Base-by-base conservation (phyloP, 2,113 vertebrate genomes). In the Emydocephalus ijimae region DNA sequence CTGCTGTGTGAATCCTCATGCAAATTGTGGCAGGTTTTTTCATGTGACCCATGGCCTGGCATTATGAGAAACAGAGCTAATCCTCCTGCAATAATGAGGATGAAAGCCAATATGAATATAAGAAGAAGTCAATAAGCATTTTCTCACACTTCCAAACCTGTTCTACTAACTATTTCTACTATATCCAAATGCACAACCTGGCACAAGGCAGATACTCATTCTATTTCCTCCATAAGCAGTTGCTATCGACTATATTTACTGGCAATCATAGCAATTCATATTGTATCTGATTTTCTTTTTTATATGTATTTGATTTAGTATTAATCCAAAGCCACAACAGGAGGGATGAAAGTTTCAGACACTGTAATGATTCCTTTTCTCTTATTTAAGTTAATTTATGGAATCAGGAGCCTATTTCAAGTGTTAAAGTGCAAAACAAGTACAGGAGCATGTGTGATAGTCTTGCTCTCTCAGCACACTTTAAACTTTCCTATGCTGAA, bases 81-180 rank as follows among this genome's bases (percentile, higher is more conserved):
- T 74, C 0, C 29, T 3, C 90, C 18, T 10, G 91, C n/a, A 88
- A 43, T 87, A 95, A 89, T 21, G 93, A 93, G 23, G 93, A 91
- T 74, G 57, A 90, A 4, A 6, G 7, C 2, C 24, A 55, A 57
- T 74, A 45, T 3, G 5, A 90, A 94, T 95, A 86, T 95, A 93
- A 64, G 85, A 14, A 2, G 29, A 94, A 94, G 89, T 0, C 5
- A 34, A 39, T 93, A 92, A 39, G 59, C 85, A 89, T 90, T 96
- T 96, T 91, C 69, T 90, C 91, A 94, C 88, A 88, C 59, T 69
- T 93, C 56, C 56, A 93, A 90, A 93, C 92, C 92, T 90, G 92
- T 93, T 93, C 89, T 61, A 54, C 92, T n/a, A 52, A 61, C 89
- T 34, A n/a, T 55, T 93, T 48, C 74, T 90, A 29, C 43, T 64